Evolutionary conservation across 2,888 invertebrate species (phyloP).

Genomic region (Drosophila pseudotalamancana): DNA sequence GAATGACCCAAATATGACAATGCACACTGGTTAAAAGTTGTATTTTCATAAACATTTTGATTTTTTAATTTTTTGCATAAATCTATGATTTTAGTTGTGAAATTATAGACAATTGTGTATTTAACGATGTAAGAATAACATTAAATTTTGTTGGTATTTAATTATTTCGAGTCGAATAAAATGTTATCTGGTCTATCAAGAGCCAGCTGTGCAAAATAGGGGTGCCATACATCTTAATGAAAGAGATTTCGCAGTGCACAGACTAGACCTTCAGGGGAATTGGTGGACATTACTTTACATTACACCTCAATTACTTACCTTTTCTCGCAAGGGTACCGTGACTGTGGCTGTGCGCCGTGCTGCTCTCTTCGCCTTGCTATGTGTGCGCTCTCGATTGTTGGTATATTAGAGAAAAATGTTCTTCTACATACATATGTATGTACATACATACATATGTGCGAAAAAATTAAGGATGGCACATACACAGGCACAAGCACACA

Average conservation of each 20-base stretch:
- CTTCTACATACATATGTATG: slow-evolving; percentile 48
- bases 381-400: slow-evolving; percentile 65
- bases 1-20: slow-evolving; percentile 57
- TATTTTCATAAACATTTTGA: slow-evolving; percentile 42
- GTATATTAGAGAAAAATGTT: slow-evolving; percentile 78
- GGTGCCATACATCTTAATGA: slow-evolving; percentile 15
- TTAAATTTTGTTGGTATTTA: too few species aligned
- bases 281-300: slow-evolving; percentile 63
- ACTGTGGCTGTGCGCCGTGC: slow-evolving; percentile 44
- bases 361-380: slow-evolving; percentile 44
- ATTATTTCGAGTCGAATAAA: neutral
- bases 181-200: neutral
- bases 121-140: neutral
- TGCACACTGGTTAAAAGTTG: slow-evolving; percentile 50
- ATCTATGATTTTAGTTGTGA: neutral
- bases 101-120: neutral
- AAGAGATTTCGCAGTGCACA: slow-evolving; percentile 38
- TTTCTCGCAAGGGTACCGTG: slow-evolving; percentile 64
- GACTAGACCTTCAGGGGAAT: slow-evolving; percentile 49
- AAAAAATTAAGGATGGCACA: slow-evolving; percentile 77
- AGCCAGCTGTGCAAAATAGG: slow-evolving; percentile 41
- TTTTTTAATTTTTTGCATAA: neutral
- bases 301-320: slow-evolving; percentile 69
- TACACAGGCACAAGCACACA: slow-evolving; percentile 60
- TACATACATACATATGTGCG: slow-evolving; percentile 62